These are phyloP conservation scores for Lethrus apterus DNA, from an alignment of 1,140 invertebrate species.

Conservation along the genomic window DNA sequence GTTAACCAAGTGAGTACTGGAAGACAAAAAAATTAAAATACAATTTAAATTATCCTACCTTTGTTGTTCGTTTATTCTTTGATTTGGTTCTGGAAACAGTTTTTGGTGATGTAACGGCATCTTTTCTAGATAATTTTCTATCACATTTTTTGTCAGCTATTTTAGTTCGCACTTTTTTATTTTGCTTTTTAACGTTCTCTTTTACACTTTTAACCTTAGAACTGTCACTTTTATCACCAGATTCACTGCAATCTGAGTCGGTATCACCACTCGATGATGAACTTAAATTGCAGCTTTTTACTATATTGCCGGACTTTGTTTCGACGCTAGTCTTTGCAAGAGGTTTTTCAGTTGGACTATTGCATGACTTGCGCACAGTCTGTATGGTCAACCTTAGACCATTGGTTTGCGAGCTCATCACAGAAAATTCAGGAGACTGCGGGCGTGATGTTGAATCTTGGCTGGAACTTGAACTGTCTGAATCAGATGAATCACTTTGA, in stretches of 20 bases:
- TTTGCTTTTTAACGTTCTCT: conserved; percentile 12
- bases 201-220: neutral
- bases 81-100: neutral
- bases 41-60: no score
- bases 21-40: no score
- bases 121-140: conserved; percentile 4
- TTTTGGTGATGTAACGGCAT: neutral
- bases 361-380: conserved; percentile 33
- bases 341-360: conserved; percentile 24
- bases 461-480: conserved; percentile 37
- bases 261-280: conserved; percentile 25
- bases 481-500: conserved; percentile 37
- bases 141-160: conserved; percentile 17
- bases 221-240: conserved; percentile 21
- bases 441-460: conserved; percentile 33
- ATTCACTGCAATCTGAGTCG: conserved; percentile 33
- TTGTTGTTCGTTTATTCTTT: conserved; percentile 5
- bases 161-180: conserved; percentile 6
- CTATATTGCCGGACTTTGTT: neutral
- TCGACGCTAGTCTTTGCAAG: neutral
- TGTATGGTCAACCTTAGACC: conserved; percentile 36
- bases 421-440: conserved; percentile 37
- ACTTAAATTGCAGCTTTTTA: conserved; percentile 12
- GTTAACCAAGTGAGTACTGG: no score
- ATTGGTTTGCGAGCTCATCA: conserved; percentile 36